Percentiles rank a stretch among this genome's conserved stretches.
Evolutionary conservation across 1,140 invertebrate genomes (phyloP).

Genomic region (Leucophenga varia): DNA sequence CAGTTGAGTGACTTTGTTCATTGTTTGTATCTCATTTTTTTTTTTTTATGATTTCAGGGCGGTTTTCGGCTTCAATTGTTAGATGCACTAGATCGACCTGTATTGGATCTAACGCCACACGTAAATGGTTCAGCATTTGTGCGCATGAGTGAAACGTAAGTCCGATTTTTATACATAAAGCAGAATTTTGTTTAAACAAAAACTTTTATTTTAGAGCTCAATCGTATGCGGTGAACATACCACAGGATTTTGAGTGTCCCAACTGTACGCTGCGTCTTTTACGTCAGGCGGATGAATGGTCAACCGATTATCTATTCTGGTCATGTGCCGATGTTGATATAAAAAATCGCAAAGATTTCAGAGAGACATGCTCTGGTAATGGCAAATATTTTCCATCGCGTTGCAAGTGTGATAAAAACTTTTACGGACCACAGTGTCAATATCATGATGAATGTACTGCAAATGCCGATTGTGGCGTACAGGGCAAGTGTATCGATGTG

Average conservation of each 20-base stretch:
- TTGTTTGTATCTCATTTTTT: too few relatives aligned
- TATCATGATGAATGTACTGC: conserved; percentile 81
- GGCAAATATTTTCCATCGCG: conserved; percentile 74
- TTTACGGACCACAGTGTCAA: conserved; percentile 79
- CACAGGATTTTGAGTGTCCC: conserved; percentile 77
- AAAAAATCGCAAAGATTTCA: conserved; percentile 68
- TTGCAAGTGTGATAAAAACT: conserved; percentile 81
- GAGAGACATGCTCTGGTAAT: conserved; percentile 80
- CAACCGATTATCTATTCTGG: conserved; percentile 83
- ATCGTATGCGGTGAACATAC: conserved; percentile 74
- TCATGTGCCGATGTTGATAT: conserved; percentile 95
- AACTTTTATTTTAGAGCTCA: conserved; percentile 81
- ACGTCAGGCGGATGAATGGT: conserved; percentile 88
- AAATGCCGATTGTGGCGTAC: conserved; percentile 79
- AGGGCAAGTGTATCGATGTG: conserved; percentile 80
- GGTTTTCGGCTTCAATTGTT: conserved; percentile 83
- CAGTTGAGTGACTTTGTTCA: not conserved
- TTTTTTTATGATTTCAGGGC: conserved; percentile 66
- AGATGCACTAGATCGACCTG: conserved; percentile 75
- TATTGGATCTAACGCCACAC: conserved; percentile 81
- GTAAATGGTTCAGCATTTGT: conserved; percentile 78
- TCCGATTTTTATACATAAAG: too few relatives aligned
- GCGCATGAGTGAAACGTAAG: conserved; percentile 73
- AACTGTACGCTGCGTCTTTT: conserved; percentile 89
- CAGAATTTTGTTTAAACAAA: too few relatives aligned